phyloP scores from a whole-genome alignment of 1,140 invertebrate species.

The Hylaeus anthracinus region DNA sequence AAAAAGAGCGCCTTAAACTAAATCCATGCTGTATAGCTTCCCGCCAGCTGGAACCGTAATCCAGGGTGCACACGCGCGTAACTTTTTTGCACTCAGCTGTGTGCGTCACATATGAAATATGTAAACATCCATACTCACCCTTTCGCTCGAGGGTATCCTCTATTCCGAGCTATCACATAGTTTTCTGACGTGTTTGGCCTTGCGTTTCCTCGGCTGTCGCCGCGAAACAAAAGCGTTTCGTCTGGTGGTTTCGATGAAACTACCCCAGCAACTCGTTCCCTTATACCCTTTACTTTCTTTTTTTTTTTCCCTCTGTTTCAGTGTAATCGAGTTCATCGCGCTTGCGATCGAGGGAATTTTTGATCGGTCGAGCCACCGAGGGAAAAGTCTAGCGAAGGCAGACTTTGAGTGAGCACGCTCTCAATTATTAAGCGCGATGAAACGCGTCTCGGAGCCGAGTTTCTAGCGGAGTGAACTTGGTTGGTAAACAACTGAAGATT shows the following conservation, averaged over 20 bases:
- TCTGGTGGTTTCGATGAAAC: conserved; percentile 1
- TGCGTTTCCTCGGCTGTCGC: conserved; percentile 20
- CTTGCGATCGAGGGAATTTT: conserved; percentile 4
- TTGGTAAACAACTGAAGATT: background rate
- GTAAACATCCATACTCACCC: conserved; percentile 62
- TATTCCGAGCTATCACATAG: conserved; percentile 48
- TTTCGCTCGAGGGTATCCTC: conserved; percentile 47
- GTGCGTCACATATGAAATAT: conserved; percentile 68
- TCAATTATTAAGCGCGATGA: conserved; percentile 31
- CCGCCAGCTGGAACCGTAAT: conserved; percentile 17
- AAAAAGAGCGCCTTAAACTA: conserved; percentile 31
- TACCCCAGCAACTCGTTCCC: conserved; percentile 5
- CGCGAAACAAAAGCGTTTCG: conserved; percentile 17
- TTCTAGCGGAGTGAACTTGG: background rate
- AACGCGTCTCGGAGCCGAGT: background rate
- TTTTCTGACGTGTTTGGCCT: conserved; percentile 26
- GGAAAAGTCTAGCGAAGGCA: background rate
- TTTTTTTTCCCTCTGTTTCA: too few species aligned
- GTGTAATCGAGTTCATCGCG: background rate
- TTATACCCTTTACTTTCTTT: background rate
- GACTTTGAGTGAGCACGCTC: background rate
- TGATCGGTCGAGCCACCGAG: conserved; percentile 1
- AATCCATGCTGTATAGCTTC: conserved; percentile 31
- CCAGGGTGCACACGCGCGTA: conserved; percentile 19
- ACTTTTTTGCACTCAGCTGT: conserved; percentile 59